Evolutionary conservation across 2,113 vertebrate species (phyloP).

Genomic region (Phalacrocorax carbo): DNA sequence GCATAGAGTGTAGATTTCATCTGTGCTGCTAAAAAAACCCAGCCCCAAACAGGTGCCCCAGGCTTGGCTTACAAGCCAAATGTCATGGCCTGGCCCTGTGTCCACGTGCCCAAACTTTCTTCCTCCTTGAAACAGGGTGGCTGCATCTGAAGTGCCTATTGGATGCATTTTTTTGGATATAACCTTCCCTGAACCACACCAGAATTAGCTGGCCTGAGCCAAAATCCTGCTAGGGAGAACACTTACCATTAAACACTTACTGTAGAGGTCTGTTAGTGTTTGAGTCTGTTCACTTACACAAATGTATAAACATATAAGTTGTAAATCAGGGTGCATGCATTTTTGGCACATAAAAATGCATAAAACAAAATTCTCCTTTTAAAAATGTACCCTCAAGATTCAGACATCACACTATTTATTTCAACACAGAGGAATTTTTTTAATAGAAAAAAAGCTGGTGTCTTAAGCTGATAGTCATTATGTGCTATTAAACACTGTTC

Average conservation of each 20-base stretch:
- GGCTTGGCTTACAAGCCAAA: neutral
- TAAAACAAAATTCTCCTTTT: neutral
- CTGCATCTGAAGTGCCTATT: neutral
- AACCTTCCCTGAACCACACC: neutral
- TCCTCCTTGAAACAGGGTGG: neutral
- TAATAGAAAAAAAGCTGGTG: neutral
- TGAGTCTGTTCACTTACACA: neutral
- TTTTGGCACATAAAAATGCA: neutral
- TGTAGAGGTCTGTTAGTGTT: neutral
- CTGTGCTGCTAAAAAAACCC: neutral
- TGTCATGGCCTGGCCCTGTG: neutral
- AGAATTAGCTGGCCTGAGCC: neutral
- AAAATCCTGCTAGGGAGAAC: neutral
- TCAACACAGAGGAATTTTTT: neutral
- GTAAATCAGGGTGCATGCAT: neutral
- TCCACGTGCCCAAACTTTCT: neutral
- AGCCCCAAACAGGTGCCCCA: neutral
- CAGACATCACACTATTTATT: neutral
- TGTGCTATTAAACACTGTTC: neutral
- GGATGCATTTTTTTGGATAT: neutral
- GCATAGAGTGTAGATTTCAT: neutral
- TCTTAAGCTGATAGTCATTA: neutral
- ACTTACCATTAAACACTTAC: neutral
- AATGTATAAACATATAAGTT: neutral
- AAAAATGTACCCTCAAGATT: neutral